Evolutionary conservation across 1,140 invertebrate genomes (phyloP).

Genomic region (Antheraea mylitta): DNA sequence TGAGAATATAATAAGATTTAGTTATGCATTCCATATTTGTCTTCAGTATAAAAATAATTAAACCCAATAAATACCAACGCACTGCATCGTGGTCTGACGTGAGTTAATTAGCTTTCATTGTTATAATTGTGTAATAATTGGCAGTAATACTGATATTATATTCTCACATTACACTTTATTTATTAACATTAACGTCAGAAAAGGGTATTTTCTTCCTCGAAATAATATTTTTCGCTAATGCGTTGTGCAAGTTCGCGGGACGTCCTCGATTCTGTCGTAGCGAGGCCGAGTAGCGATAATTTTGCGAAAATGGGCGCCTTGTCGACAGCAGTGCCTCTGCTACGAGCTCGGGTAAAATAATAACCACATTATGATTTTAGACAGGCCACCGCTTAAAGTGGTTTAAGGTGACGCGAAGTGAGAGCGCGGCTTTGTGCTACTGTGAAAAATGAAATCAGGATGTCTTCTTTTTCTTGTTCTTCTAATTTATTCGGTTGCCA

Average conservation of each 20-base stretch:
- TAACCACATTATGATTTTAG: conserved; percentile 72
- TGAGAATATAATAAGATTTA: too few species aligned
- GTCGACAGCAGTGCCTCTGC: conserved; percentile 60
- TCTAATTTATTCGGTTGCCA: conserved; percentile 27
- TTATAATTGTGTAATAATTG: conserved; percentile 26
- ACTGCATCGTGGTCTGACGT: conserved; percentile 18
- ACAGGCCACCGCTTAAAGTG: conserved; percentile 59
- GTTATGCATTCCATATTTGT: too few species aligned
- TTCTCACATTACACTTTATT: conserved; percentile 23
- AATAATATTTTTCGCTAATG: conserved; percentile 63
- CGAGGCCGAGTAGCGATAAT: conserved; percentile 68
- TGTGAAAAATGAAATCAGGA: conserved; percentile 46
- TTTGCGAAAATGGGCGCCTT: conserved; percentile 66
- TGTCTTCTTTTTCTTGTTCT: conserved; percentile 34
- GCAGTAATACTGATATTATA: conserved; percentile 16
- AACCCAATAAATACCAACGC: conserved; percentile 14
- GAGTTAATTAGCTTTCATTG: conserved; percentile 30
- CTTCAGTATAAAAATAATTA: conserved; percentile 5
- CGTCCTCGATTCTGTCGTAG: conserved; percentile 60
- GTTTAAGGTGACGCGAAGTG: conserved; percentile 53
- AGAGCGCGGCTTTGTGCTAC: conserved; percentile 43
- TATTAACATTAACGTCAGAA: conserved; percentile 31
- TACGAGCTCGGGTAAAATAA: conserved; percentile 61
- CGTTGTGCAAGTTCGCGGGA: conserved; percentile 45
- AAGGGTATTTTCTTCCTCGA: conserved; percentile 37